Conservation (phyloP, 2,888 invertebrate genomes). For the Chymomyza amoena region DNA sequence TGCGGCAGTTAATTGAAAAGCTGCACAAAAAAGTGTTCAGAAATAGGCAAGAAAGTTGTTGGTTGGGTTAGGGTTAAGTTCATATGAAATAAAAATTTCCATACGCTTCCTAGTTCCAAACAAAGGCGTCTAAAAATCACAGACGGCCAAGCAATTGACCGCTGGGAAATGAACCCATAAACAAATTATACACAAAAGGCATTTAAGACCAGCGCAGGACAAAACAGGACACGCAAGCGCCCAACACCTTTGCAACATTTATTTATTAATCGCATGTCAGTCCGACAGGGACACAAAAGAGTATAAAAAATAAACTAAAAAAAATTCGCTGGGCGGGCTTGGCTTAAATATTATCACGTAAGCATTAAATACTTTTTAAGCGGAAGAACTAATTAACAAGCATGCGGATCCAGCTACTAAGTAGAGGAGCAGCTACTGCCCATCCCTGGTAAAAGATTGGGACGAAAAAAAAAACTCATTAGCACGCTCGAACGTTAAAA, state of each 20-base stretch:
- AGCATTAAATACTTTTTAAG: conserved; percentile 65
- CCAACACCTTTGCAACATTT: conserved; percentile 37
- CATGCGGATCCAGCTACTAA: conserved; percentile 20
- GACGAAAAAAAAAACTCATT: conserved; percentile 52
- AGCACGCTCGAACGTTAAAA: conserved; percentile 71
- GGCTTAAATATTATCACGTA: conserved; percentile 57
- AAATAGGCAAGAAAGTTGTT: conserved; percentile 19
- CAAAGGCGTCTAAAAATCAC: conserved; percentile 57
- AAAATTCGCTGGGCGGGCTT: conserved; percentile 1
- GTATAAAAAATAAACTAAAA: not conserved
- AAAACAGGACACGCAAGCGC: conserved; percentile 53
- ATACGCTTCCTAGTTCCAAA: conserved; percentile 6
- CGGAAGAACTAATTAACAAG: conserved; percentile 70
- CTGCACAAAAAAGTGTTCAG: conserved; percentile 26
- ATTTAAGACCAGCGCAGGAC: conserved; percentile 41
- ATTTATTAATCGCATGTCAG: conserved; percentile 74
- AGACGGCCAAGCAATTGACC: conserved; percentile 76
- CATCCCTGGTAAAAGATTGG: not conserved
- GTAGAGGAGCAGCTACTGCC: not conserved
- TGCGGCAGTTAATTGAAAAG: conserved; percentile 69
- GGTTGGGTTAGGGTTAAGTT: not conserved
- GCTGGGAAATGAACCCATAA: conserved; percentile 77
- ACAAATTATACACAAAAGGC: conserved; percentile 60
- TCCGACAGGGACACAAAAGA: conserved; percentile 21
- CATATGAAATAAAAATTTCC: conserved; percentile 41